Conservation (phyloP, 2,797 vertebrate species). For the Trematomus bernacchii region DNA sequence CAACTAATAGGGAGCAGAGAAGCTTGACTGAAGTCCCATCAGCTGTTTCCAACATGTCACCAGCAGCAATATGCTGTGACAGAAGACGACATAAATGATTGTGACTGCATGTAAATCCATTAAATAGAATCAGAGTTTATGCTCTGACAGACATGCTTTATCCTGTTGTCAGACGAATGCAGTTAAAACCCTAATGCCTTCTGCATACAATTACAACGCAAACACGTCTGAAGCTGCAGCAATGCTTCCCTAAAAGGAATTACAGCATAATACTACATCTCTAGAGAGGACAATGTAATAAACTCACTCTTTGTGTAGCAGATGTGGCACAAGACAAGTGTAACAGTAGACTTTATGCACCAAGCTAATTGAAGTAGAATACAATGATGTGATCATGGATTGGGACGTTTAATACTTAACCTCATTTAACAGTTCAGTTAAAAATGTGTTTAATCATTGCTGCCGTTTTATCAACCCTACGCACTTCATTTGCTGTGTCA, state of each 20-base stretch:
- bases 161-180: constrained; percentile 62
- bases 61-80: constrained; percentile 53
- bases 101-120: constrained; percentile 73
- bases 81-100: constrained; percentile 64
- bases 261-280: constrained; percentile 35
- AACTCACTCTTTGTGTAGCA: background rate
- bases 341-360: constrained; percentile 11
- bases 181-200: constrained; percentile 64
- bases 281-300: constrained; percentile 19
- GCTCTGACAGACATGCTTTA: constrained; percentile 53
- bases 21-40: constrained; percentile 45
- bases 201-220: constrained; percentile 45
- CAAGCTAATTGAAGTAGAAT: constrained; percentile 1
- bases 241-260: constrained; percentile 34
- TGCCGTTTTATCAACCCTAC: constrained; percentile 52
- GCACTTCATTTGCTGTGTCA: constrained; percentile 32
- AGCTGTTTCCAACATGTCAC: constrained; percentile 58
- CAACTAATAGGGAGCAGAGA: constrained; percentile 40
- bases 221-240: constrained; percentile 29
- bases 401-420: constrained; percentile 28
- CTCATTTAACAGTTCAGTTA: constrained; percentile 37
- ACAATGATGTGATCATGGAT: background rate
- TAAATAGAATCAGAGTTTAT: constrained; percentile 58
- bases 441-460: constrained; percentile 36
- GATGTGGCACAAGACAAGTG: constrained; percentile 15